Conservation (phyloP, 1,140 invertebrate species). For the Drosophila grimshawi region DNA sequence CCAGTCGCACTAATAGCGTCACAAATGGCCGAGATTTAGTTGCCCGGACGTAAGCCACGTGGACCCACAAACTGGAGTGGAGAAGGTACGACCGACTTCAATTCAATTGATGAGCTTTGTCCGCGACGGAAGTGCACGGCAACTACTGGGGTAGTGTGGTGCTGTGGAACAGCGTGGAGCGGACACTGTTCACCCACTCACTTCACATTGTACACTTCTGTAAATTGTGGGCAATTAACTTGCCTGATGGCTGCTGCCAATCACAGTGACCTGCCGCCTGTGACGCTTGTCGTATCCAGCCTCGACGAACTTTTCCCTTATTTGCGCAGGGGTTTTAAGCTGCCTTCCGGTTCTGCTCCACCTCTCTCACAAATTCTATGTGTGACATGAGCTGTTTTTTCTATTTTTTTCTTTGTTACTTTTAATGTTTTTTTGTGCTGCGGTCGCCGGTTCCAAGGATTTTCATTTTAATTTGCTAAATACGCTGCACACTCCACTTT, state of each 20-base stretch:
- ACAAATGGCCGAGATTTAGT: constrained; percentile 77
- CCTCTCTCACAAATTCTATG: neutral
- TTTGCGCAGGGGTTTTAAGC: constrained; percentile 48
- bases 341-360: too few species aligned
- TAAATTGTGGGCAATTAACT: constrained; percentile 82
- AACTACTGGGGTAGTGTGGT: constrained; percentile 1
- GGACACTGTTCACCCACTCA: neutral
- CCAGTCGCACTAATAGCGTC: constrained; percentile 62
- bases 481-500: constrained; percentile 41
- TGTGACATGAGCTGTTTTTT: constrained; percentile 22
- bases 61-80: neutral
- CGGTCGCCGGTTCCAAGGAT: constrained; percentile 42
- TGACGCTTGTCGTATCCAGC: constrained; percentile 28
- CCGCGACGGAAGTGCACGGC: constrained; percentile 50
- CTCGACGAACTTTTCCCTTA: constrained; percentile 30
- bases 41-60: constrained; percentile 1
- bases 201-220: constrained; percentile 40
- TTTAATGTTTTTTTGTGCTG: constrained; percentile 32
- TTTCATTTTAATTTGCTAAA: constrained; percentile 80
- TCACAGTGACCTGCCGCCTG: constrained; percentile 62
- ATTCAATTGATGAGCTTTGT: constrained; percentile 77
- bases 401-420: constrained; percentile 21
- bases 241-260: constrained; percentile 78
- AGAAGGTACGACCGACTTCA: constrained; percentile 54
- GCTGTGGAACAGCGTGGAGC: neutral